These are phyloP conservation scores for Thecocarcelia acutangulata DNA, from an alignment of 2,888 invertebrate genomes.

Conservation along the genomic window DNA sequence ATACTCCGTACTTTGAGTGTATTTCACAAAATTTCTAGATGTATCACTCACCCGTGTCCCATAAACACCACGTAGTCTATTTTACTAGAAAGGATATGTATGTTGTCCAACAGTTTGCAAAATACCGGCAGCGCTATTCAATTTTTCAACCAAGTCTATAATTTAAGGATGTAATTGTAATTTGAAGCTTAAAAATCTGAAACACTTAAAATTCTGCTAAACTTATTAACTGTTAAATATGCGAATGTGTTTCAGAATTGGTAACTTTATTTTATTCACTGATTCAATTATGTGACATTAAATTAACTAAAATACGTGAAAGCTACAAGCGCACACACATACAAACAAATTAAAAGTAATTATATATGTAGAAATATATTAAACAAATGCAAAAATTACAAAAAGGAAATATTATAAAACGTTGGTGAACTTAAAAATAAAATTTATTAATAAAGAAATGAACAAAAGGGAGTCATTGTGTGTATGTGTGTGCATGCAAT, in stretches of 20 bases:
- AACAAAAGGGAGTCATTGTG: not conserved
- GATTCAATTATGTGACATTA: conserved; percentile 57
- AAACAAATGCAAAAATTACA: conserved; percentile 5
- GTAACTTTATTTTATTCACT: conserved; percentile 13
- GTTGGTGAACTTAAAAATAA: conserved; percentile 40
- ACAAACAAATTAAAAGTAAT: not conserved
- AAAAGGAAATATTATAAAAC: not conserved
- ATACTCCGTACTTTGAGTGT: too few relatives aligned
- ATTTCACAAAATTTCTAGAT: too few relatives aligned
- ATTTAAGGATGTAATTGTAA: too few relatives aligned
- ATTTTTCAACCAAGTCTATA: too few relatives aligned
- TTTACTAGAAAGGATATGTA: too few relatives aligned
- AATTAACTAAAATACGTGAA: conserved; percentile 55
- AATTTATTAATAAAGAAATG: conserved; percentile 55
- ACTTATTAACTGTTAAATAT: not conserved
- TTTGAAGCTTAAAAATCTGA: not conserved
- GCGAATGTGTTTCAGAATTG: not conserved
- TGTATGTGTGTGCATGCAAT: not conserved
- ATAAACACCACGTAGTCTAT: too few relatives aligned
- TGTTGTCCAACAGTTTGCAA: too few relatives aligned
- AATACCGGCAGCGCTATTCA: too few relatives aligned
- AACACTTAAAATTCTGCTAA: conserved; percentile 9
- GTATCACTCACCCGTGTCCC: too few relatives aligned
- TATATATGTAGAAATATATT: conserved; percentile 30
- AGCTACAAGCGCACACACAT: not conserved